These are phyloP conservation scores for Thalassophryne amazonica DNA, from an alignment of 2,797 vertebrate genomes.

Conservation along the genomic window DNA sequence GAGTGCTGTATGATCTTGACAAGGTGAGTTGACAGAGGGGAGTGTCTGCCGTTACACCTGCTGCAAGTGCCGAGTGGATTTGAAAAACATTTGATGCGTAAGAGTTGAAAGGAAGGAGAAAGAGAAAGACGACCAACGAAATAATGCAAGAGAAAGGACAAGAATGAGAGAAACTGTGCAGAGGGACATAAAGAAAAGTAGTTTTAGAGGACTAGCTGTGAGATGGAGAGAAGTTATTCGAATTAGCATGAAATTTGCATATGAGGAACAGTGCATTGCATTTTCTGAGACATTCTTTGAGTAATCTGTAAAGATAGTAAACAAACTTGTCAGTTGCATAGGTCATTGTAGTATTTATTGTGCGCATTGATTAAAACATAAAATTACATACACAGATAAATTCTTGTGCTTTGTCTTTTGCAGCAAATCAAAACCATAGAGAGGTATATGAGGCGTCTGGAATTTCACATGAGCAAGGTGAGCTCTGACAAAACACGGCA, in stretches of 20 bases:
- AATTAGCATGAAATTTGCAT: background rate
- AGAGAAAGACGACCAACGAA: background rate
- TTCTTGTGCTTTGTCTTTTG: constrained; percentile 15
- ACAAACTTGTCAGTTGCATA: too few relatives aligned
- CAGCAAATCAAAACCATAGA: constrained; percentile 99
- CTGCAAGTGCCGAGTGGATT: constrained; percentile 2
- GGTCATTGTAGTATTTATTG: too few relatives aligned
- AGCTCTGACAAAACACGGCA: too few relatives aligned
- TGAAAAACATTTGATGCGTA: constrained; percentile 20
- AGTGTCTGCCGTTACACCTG: constrained; percentile 2
- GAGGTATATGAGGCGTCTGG: constrained; percentile 93
- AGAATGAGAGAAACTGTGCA: background rate
- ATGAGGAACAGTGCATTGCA: background rate
- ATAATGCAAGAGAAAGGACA: constrained; percentile 1
- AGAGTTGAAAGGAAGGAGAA: background rate
- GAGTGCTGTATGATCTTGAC: constrained; percentile 96
- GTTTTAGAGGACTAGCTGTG: background rate
- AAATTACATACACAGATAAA: too few relatives aligned
- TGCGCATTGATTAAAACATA: too few relatives aligned
- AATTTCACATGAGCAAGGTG: constrained; percentile 99
- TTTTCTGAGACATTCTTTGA: background rate
- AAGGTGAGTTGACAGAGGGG: constrained; percentile 83
- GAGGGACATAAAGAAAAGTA: background rate
- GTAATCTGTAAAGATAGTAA: too few relatives aligned
- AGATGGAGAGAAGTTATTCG: background rate